A percentile compares a stretch with the other conserved stretches of the same genome.
Evolutionary conservation across 1,140 invertebrate species (phyloP).

Genomic region (Trichonephila clavipes): DNA sequence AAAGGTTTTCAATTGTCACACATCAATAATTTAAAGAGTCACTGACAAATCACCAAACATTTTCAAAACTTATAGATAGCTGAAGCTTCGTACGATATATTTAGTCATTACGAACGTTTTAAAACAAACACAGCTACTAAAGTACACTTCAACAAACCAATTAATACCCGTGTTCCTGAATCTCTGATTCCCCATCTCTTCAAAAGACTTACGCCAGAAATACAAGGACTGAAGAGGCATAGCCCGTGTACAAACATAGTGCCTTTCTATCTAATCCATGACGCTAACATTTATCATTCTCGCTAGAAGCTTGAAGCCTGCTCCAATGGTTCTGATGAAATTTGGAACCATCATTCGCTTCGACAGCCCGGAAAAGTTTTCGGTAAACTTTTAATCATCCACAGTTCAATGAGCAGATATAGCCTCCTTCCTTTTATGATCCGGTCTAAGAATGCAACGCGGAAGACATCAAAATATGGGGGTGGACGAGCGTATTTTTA

Average conservation of each 20-base stretch:
- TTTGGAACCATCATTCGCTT: slow-evolving; percentile 21
- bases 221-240: background rate
- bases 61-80: no score
- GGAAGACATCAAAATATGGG: background rate
- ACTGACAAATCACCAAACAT: no score
- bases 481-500: background rate
- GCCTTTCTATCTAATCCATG: background rate
- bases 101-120: no score
- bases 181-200: background rate
- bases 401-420: slow-evolving; percentile 10
- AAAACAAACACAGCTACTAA: no score
- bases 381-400: slow-evolving; percentile 34
- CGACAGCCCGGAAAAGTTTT: slow-evolving; percentile 29
- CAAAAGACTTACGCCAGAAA: background rate
- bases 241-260: background rate
- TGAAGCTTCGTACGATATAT: no score
- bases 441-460: background rate
- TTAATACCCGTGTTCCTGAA: background rate
- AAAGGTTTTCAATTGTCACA: no score
- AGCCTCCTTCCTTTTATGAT: background rate
- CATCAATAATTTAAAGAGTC: no score
- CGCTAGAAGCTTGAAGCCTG: background rate
- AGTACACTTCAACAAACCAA: no score
- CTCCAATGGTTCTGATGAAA: slow-evolving; percentile 24
- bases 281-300: background rate